Evolutionary conservation across 2,113 vertebrate species (phyloP).

Genomic region (Setophaga petechia): DNA sequence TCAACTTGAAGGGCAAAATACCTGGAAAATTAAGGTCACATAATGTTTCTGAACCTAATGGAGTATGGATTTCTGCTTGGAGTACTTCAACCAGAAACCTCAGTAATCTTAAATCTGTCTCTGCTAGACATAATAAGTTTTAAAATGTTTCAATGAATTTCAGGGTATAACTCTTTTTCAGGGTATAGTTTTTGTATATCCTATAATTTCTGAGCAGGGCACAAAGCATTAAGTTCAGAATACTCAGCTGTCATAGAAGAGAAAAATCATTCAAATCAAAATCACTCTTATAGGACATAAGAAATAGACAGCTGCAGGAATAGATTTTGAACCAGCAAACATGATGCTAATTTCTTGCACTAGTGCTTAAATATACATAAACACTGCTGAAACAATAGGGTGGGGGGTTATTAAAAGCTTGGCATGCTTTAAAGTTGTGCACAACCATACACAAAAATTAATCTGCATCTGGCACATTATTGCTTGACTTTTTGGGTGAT

Average conservation of each 20-base stretch:
- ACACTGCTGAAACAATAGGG: neutral
- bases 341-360: neutral
- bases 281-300: neutral
- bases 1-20: conserved; percentile 76
- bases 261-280: conserved; percentile 34
- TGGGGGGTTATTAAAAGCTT: neutral
- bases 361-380: neutral
- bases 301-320: conserved; percentile 26
- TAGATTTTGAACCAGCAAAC: neutral
- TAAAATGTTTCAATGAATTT: conserved; percentile 70
- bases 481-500: neutral
- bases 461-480: neutral
- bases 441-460: neutral
- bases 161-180: conserved; percentile 37
- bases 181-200: conserved; percentile 32
- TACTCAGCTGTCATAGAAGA: neutral
- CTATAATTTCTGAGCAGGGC: conserved; percentile 53
- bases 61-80: conserved; percentile 74
- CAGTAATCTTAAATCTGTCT: conserved; percentile 72
- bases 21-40: conserved; percentile 78
- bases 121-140: conserved; percentile 61
- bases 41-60: conserved; percentile 71
- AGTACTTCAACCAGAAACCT: conserved; percentile 72
- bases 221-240: conserved; percentile 38
- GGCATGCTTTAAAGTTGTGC: neutral